Conservation (phyloP, 2,888 invertebrate species). For the Chymomyza caudatula region DNA sequence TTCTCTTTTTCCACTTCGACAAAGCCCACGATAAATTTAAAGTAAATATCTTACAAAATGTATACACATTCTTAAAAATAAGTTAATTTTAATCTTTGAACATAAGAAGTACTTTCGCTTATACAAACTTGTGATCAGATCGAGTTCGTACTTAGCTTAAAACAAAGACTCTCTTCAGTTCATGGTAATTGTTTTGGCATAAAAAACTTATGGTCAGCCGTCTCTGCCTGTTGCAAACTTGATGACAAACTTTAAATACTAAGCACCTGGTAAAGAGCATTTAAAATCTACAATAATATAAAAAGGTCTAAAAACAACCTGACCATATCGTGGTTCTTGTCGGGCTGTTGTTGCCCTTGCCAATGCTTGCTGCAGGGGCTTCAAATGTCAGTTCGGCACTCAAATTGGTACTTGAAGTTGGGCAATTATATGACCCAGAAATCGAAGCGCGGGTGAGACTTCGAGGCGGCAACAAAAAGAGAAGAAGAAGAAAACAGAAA, state of each 20-base stretch:
- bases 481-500: conserved; percentile 10
- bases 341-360: conserved; percentile 14
- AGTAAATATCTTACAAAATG: too few relatives aligned
- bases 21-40: too few relatives aligned
- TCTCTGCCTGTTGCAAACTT: conserved; percentile 39
- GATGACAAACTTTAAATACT: too few relatives aligned
- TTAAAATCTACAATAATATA: background rate
- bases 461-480: background rate
- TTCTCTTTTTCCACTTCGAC: too few relatives aligned
- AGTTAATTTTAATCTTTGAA: too few relatives aligned
- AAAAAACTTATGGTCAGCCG: conserved; percentile 37
- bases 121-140: too few relatives aligned
- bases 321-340: conserved; percentile 56
- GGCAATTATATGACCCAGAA: conserved; percentile 67
- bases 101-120: too few relatives aligned
- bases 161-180: too few relatives aligned
- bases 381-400: conserved; percentile 61
- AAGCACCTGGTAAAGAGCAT: too few relatives aligned
- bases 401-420: conserved; percentile 52
- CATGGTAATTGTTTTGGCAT: conserved; percentile 28
- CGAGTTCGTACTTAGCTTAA: too few relatives aligned
- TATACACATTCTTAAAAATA: too few relatives aligned
- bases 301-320: conserved; percentile 55
- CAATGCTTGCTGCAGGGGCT: conserved; percentile 42
- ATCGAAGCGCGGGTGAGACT: conserved; percentile 42